Conservation (phyloP, 2,797 vertebrate genomes). For the Enteromius viviparus region DNA sequence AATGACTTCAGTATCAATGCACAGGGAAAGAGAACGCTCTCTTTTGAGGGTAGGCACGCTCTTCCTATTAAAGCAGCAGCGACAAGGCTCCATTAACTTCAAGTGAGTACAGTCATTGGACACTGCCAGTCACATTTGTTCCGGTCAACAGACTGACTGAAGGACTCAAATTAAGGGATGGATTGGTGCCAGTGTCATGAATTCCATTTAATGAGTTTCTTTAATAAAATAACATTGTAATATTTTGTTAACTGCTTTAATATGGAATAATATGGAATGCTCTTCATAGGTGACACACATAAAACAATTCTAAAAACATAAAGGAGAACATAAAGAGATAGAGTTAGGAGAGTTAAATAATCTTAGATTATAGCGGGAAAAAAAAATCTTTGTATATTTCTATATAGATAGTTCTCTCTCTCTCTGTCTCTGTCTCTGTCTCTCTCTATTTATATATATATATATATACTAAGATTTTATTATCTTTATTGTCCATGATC, state of each 20-base stretch:
- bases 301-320: too few relatives aligned
- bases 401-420: too few relatives aligned
- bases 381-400: too few relatives aligned
- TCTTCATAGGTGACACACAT: too few relatives aligned
- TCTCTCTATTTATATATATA: too few relatives aligned
- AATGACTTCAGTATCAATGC: neutral
- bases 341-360: too few relatives aligned
- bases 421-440: too few relatives aligned
- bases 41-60: neutral
- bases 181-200: neutral
- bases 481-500: neutral
- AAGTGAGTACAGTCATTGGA: neutral
- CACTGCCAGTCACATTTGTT: slow-evolving; percentile 15
- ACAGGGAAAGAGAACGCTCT: neutral
- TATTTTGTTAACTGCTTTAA: neutral
- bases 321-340: too few relatives aligned
- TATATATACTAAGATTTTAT: too few relatives aligned
- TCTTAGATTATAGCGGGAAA: too few relatives aligned
- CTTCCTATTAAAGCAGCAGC: neutral
- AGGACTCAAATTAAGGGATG: neutral
- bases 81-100: slow-evolving; percentile 19
- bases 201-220: neutral
- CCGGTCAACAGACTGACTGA: slow-evolving; percentile 13
- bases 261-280: too few relatives aligned
- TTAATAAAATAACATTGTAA: neutral